Base-by-base conservation (phyloP, 2,113 vertebrate species). In the Tichodroma muraria region DNA sequence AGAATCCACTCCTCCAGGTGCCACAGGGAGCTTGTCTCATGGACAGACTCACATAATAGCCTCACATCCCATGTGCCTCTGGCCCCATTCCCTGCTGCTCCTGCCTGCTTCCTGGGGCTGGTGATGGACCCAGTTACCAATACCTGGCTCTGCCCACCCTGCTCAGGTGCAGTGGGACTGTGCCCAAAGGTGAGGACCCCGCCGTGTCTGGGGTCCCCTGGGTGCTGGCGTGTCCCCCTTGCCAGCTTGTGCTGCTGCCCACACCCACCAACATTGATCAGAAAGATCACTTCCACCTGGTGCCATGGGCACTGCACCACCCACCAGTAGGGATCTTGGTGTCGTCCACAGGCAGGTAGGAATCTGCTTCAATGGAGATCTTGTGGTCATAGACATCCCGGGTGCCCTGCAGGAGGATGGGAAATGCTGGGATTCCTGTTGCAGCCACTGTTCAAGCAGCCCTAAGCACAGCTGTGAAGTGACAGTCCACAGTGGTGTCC, bases 241-340 rank as follows among this genome's bases (percentile, higher is more conserved):
- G 44, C 13, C 4, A 1, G 47, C 57, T 53, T 69, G 23, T 15
- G 52, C 75, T 56, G 57, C 15, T 90, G 17, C 66, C 33, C 0
- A 33, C 9, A 25, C 22, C n/a, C 59, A 35, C 35, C 37, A 53
- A 17, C 25, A 22, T 2, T 15, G 65, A 18, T 60, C 57, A 52
- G 45, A 20, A 30, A 64, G 57, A 78, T 6, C 22, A 0, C 10
- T 75, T 22, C 38, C 63, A 20, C 33, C 31, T 10, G 1, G 28
- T 56, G 28, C 53, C 7, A 0, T 2, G 1, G 10, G 6, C 2
- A 3, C 23, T 4, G 11, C 59, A 66, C 37, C 28, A 96, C 97
- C n/a, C 88, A 99, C 99, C 99, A 65, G 98, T 99, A 18, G 99
- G 98, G 79, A 99, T 98, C 21, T 98, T 96, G 28, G 96, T 98